Percentiles rank a stretch among this genome's conserved stretches.
phyloP scores from a whole-genome alignment of 2,888 invertebrate genomes.

The Seladonia tumulorum region DNA sequence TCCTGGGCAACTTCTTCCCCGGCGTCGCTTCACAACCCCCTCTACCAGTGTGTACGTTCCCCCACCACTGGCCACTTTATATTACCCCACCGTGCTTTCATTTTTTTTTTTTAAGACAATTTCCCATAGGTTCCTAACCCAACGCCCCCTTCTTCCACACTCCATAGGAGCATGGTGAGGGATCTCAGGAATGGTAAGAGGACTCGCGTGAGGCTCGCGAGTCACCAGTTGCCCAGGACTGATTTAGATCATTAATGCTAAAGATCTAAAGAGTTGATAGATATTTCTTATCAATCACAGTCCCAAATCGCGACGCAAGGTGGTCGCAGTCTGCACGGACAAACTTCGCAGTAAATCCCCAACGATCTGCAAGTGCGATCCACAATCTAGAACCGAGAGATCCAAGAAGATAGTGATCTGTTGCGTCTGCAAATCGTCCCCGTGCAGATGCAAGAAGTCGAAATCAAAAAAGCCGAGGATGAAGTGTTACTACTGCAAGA shows the following conservation, averaged over 20 bases:
- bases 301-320: slow-evolving; percentile 42
- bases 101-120: no score
- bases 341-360: slow-evolving; percentile 60
- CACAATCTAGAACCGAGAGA: slow-evolving; percentile 43
- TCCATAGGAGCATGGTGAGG: no score
- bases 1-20: no score
- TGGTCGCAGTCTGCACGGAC: slow-evolving; percentile 39
- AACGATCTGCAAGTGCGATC: slow-evolving; percentile 57
- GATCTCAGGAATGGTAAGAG: no score
- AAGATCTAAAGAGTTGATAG: not conserved
- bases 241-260: not conserved
- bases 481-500: slow-evolving; percentile 79
- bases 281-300: slow-evolving; percentile 16
- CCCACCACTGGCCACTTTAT: no score
- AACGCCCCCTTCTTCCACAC: no score
- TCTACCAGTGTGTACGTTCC: no score
- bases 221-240: no score
- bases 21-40: no score
- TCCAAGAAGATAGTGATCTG: slow-evolving; percentile 54
- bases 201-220: no score
- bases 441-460: slow-evolving; percentile 70
- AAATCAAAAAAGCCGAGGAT: slow-evolving; percentile 66
- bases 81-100: no score
- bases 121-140: no score
- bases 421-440: slow-evolving; percentile 64